Conservation (phyloP, 2,888 invertebrate species). For the Drosophila phalerata region DNA sequence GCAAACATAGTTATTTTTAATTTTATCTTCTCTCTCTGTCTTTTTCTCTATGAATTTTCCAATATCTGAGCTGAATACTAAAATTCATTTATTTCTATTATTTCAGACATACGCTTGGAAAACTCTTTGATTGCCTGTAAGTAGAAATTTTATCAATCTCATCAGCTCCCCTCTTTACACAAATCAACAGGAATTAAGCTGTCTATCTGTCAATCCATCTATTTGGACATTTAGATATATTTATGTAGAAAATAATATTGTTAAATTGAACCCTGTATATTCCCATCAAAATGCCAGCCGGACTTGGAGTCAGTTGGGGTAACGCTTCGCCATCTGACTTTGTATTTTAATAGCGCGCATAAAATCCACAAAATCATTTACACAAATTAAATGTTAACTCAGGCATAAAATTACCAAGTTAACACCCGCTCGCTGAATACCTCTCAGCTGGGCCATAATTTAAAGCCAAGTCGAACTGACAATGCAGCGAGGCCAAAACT, state of each 20-base stretch:
- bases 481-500: conserved; percentile 38
- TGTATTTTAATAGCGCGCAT: conserved; percentile 71
- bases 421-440: conserved; percentile 71
- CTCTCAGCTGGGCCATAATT: conserved; percentile 49
- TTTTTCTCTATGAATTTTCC: conserved; percentile 1
- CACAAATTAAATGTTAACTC: conserved; percentile 80
- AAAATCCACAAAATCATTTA: conserved; percentile 80
- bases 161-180: conserved; percentile 40
- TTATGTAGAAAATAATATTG: conserved; percentile 2
- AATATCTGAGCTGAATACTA: conserved; percentile 5
- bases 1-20: neutral
- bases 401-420: conserved; percentile 84
- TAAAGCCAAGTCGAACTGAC: conserved; percentile 52
- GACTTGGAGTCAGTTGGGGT: neutral
- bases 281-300: neutral
- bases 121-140: conserved; percentile 6
- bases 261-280: neutral
- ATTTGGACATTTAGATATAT: conserved; percentile 8
- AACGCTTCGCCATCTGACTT: conserved; percentile 10
- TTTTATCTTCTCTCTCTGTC: neutral
- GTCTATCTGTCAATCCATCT: conserved; percentile 43
- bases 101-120: conserved; percentile 11
- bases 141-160: conserved; percentile 9
- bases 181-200: conserved; percentile 74
- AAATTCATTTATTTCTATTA: conserved; percentile 15